phyloP scores from a whole-genome alignment of 2,797 vertebrate genomes.

The Austrolebias charrua region DNA sequence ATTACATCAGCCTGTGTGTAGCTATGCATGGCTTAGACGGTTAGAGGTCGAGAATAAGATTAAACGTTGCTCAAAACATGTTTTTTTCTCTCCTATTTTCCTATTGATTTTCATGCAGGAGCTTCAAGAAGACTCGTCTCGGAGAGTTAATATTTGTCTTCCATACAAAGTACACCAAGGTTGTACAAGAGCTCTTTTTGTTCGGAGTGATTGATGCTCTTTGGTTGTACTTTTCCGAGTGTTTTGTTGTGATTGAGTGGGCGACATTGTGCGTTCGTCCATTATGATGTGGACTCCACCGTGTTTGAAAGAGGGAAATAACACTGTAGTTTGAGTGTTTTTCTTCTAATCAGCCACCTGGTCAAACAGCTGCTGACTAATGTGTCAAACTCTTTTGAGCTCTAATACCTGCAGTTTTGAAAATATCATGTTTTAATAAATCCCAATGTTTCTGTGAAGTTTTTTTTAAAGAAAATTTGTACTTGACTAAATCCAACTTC shows the following conservation, averaged over 20 bases:
- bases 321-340: slow-evolving; percentile 25
- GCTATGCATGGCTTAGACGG: background rate
- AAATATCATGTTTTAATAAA: background rate
- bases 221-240: slow-evolving; percentile 4
- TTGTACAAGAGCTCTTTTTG: slow-evolving; percentile 39
- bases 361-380: slow-evolving; percentile 59
- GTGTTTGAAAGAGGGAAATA: background rate
- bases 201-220: slow-evolving; percentile 39
- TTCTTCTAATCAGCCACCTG: slow-evolving; percentile 49
- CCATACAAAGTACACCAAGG: background rate
- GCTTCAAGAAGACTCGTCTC: background rate
- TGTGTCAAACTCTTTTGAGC: slow-evolving; percentile 18
- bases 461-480: background rate
- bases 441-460: too few species aligned
- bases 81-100: too few species aligned
- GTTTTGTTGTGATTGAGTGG: slow-evolving; percentile 34
- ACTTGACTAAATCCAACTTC: background rate
- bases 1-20: background rate
- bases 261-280: slow-evolving; percentile 26
- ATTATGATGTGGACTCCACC: slow-evolving; percentile 24
- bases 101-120: background rate
- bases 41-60: background rate
- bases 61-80: background rate
- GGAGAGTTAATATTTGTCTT: slow-evolving; percentile 8
- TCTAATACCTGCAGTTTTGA: background rate